A percentile compares a stretch with the other conserved stretches of the same genome.
Conservation (phyloP, 1,140 invertebrate genomes). For the Hesperophylax magnus region DNA sequence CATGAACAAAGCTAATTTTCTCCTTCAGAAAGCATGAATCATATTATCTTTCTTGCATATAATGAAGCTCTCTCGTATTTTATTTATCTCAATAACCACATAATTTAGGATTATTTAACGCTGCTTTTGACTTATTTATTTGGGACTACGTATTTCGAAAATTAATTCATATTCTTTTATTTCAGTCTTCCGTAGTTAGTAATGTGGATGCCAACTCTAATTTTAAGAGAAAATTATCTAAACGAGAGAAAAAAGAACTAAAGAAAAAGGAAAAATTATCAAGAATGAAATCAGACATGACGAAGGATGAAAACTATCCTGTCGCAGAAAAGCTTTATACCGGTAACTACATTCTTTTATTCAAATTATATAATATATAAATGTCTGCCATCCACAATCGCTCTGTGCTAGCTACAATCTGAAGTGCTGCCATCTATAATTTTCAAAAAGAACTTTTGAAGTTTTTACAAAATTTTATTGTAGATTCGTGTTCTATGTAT, state of each 20-base stretch:
- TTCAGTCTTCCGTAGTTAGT: conserved; percentile 50
- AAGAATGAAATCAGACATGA: conserved; percentile 84
- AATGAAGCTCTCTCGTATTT: background rate
- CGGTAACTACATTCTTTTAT: conserved; percentile 67
- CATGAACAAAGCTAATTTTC: no score
- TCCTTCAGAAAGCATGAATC: background rate
- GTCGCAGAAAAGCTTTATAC: conserved; percentile 95
- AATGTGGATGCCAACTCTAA: conserved; percentile 65
- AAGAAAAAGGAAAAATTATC: conserved; percentile 97
- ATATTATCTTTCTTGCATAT: no score
- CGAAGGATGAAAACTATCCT: conserved; percentile 84
- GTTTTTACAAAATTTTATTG: no score
- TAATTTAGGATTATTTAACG: no score
- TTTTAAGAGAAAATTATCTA: conserved; percentile 92
- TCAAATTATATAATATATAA: background rate
- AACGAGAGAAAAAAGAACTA: conserved; percentile 97
- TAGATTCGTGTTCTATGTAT: no score
- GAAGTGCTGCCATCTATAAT: no score
- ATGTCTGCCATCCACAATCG: no score
- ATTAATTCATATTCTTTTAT: conserved; percentile 12
- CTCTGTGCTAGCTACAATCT: no score
- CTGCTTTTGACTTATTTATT: no score
- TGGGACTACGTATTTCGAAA: no score
- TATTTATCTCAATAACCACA: background rate
- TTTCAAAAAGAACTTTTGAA: no score